Conservation (phyloP, 2,113 vertebrate genomes). For the Atractosteus spatula region DNA sequence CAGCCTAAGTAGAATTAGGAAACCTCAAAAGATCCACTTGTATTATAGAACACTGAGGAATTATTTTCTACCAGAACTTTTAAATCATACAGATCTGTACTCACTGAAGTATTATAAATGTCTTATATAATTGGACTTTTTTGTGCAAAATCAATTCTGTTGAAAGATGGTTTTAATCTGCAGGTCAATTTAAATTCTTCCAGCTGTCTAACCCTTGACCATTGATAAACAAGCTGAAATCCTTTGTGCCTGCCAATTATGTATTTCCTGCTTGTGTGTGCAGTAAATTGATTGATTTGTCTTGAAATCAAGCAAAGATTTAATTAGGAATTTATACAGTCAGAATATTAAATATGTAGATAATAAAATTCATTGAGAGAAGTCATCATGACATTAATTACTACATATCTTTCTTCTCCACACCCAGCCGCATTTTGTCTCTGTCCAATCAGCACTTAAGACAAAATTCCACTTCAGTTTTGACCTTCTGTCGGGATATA, state of each 20-base stretch:
- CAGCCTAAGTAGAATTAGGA: too few species aligned
- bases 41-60: too few species aligned
- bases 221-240: neutral
- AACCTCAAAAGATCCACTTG: too few species aligned
- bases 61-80: too few species aligned
- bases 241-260: constrained; percentile 17
- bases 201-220: constrained; percentile 8
- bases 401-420: constrained; percentile 2
- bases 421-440: constrained; percentile 7
- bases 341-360: constrained; percentile 40
- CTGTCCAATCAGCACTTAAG: constrained; percentile 12
- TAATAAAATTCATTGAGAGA: constrained; percentile 30
- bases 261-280: constrained; percentile 25
- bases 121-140: constrained; percentile 22
- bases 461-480: constrained; percentile 22
- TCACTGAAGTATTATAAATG: constrained; percentile 10
- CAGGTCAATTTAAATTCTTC: constrained; percentile 9
- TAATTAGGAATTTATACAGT: constrained; percentile 32
- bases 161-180: neutral
- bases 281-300: constrained; percentile 31
- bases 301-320: constrained; percentile 23
- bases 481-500: constrained; percentile 30
- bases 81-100: too few species aligned
- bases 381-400: constrained; percentile 28
- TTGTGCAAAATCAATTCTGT: neutral